These are phyloP conservation scores for Musca domestica DNA, from an alignment of 1,140 invertebrate genomes.

Conservation along the genomic window DNA sequence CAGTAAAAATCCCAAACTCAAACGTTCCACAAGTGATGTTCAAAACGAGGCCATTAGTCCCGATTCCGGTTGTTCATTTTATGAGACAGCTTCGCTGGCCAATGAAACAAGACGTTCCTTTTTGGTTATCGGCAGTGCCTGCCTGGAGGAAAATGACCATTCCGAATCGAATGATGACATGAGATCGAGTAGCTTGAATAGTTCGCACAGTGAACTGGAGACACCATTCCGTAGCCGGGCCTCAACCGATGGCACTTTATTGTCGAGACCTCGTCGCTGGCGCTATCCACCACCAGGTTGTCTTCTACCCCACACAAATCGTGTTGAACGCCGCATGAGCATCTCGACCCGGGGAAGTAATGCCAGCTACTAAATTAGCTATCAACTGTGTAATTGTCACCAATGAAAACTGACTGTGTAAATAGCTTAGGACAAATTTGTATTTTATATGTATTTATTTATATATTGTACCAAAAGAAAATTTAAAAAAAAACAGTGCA, in stretches of 20 bases:
- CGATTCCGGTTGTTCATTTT: slow-evolving; percentile 45
- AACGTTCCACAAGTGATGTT: slow-evolving; percentile 60
- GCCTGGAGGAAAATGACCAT: slow-evolving; percentile 43
- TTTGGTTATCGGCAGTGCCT: slow-evolving; percentile 40
- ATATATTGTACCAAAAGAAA: background rate
- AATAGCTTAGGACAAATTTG: too few species aligned
- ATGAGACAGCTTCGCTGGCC: slow-evolving; percentile 37
- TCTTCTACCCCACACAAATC: slow-evolving; percentile 50
- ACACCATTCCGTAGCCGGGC: slow-evolving; percentile 62
- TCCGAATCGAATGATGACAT: slow-evolving; percentile 48
- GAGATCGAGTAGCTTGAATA: slow-evolving; percentile 36
- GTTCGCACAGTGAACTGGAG: slow-evolving; percentile 41
- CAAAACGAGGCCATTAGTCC: slow-evolving; percentile 43
- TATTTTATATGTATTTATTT: background rate
- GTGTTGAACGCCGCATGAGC: slow-evolving; percentile 58
- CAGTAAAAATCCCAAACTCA: slow-evolving; percentile 63
- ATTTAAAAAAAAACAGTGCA: background rate
- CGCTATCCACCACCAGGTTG: slow-evolving; percentile 56
- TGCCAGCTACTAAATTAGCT: slow-evolving; percentile 56
- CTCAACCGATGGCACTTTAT: slow-evolving; percentile 62
- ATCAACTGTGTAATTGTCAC: background rate
- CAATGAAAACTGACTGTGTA: too few species aligned
- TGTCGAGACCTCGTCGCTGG: slow-evolving; percentile 57
- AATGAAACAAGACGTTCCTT: slow-evolving; percentile 43
- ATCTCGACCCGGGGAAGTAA: slow-evolving; percentile 60